Conservation (phyloP, 2,888 invertebrate species). For the Dasysyrphus albostriatus region DNA sequence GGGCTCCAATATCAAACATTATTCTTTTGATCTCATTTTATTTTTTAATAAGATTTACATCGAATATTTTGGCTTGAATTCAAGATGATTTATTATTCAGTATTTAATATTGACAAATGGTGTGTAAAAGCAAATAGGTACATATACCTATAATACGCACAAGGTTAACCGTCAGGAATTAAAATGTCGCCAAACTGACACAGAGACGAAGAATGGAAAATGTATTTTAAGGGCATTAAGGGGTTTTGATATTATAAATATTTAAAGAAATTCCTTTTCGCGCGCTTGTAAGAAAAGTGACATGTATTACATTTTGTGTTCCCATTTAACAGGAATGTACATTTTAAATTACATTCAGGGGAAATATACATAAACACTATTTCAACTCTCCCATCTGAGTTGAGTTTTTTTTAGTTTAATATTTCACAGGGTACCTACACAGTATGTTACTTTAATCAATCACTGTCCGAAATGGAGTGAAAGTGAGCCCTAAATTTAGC, state of each 20-base stretch:
- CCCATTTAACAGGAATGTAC: neutral
- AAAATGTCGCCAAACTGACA: constrained; percentile 16
- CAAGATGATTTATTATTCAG: constrained; percentile 63
- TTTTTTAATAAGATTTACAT: constrained; percentile 59
- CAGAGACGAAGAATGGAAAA: neutral
- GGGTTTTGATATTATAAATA: constrained; percentile 1
- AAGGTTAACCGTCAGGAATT: constrained; percentile 30
- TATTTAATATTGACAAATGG: constrained; percentile 62
- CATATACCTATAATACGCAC: neutral
- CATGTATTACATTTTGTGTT: neutral
- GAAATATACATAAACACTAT: too few species aligned
- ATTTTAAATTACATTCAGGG: neutral
- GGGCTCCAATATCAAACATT: constrained; percentile 26
- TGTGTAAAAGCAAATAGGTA: constrained; percentile 29
- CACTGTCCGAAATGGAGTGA: too few species aligned
- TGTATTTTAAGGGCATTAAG: neutral
- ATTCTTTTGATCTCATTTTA: constrained; percentile 17
- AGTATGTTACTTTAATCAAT: too few species aligned
- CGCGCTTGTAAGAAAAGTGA: neutral
- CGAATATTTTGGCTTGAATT: constrained; percentile 59
- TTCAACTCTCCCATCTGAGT: neutral
- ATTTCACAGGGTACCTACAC: too few species aligned
- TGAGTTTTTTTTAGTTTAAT: too few species aligned
- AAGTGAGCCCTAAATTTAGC: too few species aligned
- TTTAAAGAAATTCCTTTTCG: neutral